Base-by-base conservation (phyloP, 2,113 vertebrate genomes). In the Theristicus caerulescens region DNA sequence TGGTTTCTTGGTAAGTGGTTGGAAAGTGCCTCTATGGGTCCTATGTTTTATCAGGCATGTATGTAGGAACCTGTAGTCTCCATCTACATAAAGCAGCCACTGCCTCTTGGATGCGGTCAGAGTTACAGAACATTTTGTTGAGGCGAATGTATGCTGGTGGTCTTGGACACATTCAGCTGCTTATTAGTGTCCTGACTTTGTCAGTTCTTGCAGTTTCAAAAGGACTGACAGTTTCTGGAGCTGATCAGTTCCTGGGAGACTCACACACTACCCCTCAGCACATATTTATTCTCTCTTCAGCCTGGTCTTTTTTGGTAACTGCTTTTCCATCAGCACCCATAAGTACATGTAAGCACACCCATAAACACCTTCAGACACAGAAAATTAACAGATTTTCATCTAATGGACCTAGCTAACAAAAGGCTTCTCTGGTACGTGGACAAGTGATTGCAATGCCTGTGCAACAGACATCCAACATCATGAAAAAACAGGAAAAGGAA, bases 91-190 rank as follows among this genome's bases (percentile, higher is more conserved):
- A 3, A 78, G 29, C 21, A 77, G 46, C 4, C 34, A 13, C 3
- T n/a, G 25, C 4, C 4, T 54, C 22, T 71, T 62, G 11, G 34
- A 54, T 25, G 8, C 27, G 29, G 8, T 69, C 44, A 80, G 22
- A 71, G 7, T 11, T 32, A 46, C 0, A 49, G 25, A 71, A 54
- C 0, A 0, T 54, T 85, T 80, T 86, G 3, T 55, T 76, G 32
- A 42, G 40, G 16, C 0, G 5, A 36, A 31, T 54, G 24, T 31
- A 9, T 24, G 3, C 29, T 76, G 32, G 13, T 26, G 13, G 19
- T 16, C 21, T 46, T 76, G 52, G 42, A 65, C 5, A 31, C 3
- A 21, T 72, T 64, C 42, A 58, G 10, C 27, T 54, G 9, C 13
- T 62, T 62, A n/a, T 42, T 61, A 44, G 31, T 2, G 3, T 42